A percentile compares a stretch with the other conserved stretches of the same genome.
Conservation (phyloP, 2,113 vertebrate species). For the Gambusia holbrooki region DNA sequence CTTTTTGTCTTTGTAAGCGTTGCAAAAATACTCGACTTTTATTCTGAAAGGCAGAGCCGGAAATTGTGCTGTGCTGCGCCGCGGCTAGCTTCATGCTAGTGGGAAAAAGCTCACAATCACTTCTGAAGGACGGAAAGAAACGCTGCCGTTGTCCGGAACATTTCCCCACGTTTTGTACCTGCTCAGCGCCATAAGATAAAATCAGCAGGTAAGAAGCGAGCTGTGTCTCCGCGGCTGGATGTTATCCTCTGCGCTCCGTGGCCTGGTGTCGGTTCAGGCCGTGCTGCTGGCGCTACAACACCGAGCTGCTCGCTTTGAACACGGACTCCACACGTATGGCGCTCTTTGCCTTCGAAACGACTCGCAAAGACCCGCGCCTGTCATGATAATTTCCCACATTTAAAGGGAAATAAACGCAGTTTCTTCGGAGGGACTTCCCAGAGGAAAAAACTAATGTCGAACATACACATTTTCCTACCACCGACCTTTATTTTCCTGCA, state of each 20-base stretch:
- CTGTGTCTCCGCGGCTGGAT: conserved; percentile 5
- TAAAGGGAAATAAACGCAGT: conserved; percentile 71
- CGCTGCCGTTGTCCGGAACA: conserved; percentile 45
- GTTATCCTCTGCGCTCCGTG: conserved; percentile 5
- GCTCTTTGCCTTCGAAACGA: conserved; percentile 74
- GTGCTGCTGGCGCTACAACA: conserved; percentile 37
- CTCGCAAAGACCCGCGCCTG: conserved; percentile 72
- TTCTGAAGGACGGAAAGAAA: conserved; percentile 78
- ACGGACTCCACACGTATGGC: conserved; percentile 75
- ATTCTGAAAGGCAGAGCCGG: conserved; percentile 51
- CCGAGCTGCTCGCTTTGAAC: conserved; percentile 54
- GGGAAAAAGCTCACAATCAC: conserved; percentile 64
- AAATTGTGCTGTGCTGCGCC: neutral
- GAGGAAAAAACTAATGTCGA: neutral
- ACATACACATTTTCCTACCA: conserved; percentile 16
- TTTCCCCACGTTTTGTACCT: conserved; percentile 30
- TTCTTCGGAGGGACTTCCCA: neutral
- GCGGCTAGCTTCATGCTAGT: conserved; percentile 56
- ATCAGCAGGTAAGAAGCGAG: conserved; percentile 69
- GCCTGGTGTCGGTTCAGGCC: conserved; percentile 64
- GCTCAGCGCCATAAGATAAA: conserved; percentile 12
- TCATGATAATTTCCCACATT: conserved; percentile 66
- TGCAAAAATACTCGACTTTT: conserved; percentile 10
- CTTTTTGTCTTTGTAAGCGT: neutral
- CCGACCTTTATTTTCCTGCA: conserved; percentile 52